Evolutionary conservation across 2,888 invertebrate genomes (phyloP), one percentile per base, ranked within the genome.

Genomic region (Acheta domesticus): DNA sequence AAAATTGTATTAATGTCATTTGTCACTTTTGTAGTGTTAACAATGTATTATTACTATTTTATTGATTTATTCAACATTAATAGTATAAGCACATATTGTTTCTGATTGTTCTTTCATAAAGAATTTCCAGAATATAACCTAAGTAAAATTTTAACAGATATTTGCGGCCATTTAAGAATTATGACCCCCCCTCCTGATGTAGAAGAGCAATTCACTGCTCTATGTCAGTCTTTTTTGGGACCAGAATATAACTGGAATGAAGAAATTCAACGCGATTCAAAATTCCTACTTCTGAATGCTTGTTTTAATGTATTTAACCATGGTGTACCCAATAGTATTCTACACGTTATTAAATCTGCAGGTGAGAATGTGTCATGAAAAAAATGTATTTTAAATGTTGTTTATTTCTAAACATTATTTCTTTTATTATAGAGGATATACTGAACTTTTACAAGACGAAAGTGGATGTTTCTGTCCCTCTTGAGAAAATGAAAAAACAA

Each of bases 321-420:
- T 86, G 86, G 89, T 81, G 91, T 98, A 16, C 96, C 97, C 0
- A 97, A 95, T 88, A 95, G 95, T 0, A 86, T 92, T 78, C 87
- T 98, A n/a, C 91, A 92, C 84, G 89, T 90, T 77, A 91, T 98
- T 81, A 89, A 91, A 83, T 93, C 91, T 78, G 89, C 96, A 78
- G 91, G 93, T 92, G 87, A 86, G 75, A 77, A 14, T n/a, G n/a
- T 62, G 14, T n/a, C 62, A 14, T 62, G 62, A 19, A 62, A 36
- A 36, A n/a, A 74, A 12, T 77, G 48, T 48, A 78, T 48, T 75
- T 48, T 19, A 62, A 49, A 21, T 78, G 75, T 19, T 75, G 14
- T 73, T 14, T 49, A 49, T n/a, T 49, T 11, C 36, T 36, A 8
- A 36, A 36, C 8, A 36, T 36, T 36, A 8, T 36, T 36, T 36